Evolutionary conservation across 92 coral and sea anemone genomes (phyloP), one percentile per base, ranked within the genome.

Genomic region (Meandrina meandrites): DNA sequence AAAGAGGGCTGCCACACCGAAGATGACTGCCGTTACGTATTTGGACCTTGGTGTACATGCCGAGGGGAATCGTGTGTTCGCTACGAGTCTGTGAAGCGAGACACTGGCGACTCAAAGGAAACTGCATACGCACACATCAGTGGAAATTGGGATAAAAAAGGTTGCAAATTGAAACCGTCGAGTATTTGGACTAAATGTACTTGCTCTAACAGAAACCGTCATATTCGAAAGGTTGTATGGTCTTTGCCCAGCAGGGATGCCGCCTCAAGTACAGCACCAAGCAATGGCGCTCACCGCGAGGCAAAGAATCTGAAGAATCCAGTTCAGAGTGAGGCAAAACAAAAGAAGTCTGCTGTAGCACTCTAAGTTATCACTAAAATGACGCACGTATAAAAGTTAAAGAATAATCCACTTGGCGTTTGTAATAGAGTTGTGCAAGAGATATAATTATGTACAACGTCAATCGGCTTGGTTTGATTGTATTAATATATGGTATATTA

Each of bases 111-210:
- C 1, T 19, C 8, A 8, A 36, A 28, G 45, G 18, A 30, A 35
- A 28, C 24, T 4, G n/a, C 28, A 40, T 81, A 21, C 28, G 27
- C 42, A 1, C 35, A 70, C 72, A 32, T 75, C 11, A 19, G 4
- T 31, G 22, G 22, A 64, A 1, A 81, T 22, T 21, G 73, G 86
- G 80, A 45, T 17, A 57, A 80, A 76, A n/a, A 80, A 8, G 90
- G 90, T 11, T 87, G 90, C 37, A 73, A 80, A 1, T 87, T 86
- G 90, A 87, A 81, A 75, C n/a, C n/a, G 30, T 62, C 69, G 8
- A 22, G n/a, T n/a, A n/a, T n/a, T 62, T 30, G 69, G 69, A 22
- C 30, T n/a, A 22, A 62, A 8, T 62, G 69, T 9, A 30, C 27
- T 62, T 62, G 69, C 3, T 62, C 22, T 24, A 62, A 62, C 31